Percentiles rank a stretch among this genome's conserved stretches.
Conservation (phyloP, 2,113 vertebrate genomes). For the Daboia siamensis region DNA sequence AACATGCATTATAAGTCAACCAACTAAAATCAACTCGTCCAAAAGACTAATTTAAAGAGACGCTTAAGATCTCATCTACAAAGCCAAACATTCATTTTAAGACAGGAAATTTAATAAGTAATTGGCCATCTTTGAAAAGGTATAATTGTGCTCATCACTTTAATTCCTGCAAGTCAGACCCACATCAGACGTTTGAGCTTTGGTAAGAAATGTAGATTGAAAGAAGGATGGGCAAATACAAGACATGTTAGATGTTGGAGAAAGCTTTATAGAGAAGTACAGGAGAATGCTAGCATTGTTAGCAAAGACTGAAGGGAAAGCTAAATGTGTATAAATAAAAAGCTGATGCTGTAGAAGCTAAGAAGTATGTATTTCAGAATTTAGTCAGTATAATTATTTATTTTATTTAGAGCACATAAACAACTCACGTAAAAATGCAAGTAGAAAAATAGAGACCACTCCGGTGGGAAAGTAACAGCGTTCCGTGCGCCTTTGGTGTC, state of each 20-base stretch:
- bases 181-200: background rate
- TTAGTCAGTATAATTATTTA: background rate
- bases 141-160: background rate
- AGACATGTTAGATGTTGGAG: background rate
- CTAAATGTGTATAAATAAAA: background rate
- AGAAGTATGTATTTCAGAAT: background rate
- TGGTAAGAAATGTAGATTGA: background rate
- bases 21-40: background rate
- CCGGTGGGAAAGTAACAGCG: no score
- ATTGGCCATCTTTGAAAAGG: background rate
- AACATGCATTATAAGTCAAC: background rate
- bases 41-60: background rate
- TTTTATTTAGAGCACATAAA: background rate
- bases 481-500: no score
- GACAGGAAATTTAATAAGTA: background rate
- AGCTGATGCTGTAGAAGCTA: background rate
- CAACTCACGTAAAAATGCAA: no score
- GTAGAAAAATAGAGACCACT: no score
- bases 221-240: background rate
- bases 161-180: background rate
- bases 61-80: background rate
- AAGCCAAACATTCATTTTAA: background rate
- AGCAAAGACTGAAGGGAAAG: background rate
- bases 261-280: background rate
- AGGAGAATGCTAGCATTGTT: background rate